A percentile compares a stretch with the other conserved stretches of the same genome.
Evolutionary conservation across 2,888 invertebrate genomes (phyloP).

Genomic region (Thecophora atra): DNA sequence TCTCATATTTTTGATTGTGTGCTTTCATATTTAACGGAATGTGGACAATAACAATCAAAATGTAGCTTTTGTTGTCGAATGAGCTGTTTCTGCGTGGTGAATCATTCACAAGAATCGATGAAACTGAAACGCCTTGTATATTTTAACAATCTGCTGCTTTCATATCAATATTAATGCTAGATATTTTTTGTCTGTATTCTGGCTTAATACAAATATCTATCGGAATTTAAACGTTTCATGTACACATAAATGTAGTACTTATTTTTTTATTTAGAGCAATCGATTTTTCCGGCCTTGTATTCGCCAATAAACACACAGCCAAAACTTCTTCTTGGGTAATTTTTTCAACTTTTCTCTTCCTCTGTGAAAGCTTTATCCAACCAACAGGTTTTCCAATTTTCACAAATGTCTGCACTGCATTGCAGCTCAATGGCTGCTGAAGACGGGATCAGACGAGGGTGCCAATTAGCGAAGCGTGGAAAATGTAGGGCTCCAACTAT

Average conservation of each 20-base stretch:
- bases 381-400: constrained; percentile 42
- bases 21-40: constrained; percentile 57
- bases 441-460: neutral
- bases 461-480: constrained; percentile 29
- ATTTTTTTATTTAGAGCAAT: constrained; percentile 54
- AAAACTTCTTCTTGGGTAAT: neutral
- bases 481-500: constrained; percentile 1
- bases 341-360: constrained; percentile 18
- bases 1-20: constrained; percentile 63
- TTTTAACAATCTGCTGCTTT: too few species aligned
- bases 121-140: neutral
- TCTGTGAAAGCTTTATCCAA: constrained; percentile 27
- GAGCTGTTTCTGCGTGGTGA: neutral
- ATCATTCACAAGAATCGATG: neutral
- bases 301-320: neutral
- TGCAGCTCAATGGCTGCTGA: neutral
- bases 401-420: constrained; percentile 7
- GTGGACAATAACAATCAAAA: neutral
- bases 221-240: neutral
- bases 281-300: constrained; percentile 56
- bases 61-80: constrained; percentile 26
- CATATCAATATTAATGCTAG: too few species aligned
- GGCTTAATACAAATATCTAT: too few species aligned
- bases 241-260: neutral
- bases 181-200: too few species aligned